Evolutionary conservation across 92 coral and sea anemone genomes (phyloP).

Genomic region (Isaurus tuberculatus): DNA sequence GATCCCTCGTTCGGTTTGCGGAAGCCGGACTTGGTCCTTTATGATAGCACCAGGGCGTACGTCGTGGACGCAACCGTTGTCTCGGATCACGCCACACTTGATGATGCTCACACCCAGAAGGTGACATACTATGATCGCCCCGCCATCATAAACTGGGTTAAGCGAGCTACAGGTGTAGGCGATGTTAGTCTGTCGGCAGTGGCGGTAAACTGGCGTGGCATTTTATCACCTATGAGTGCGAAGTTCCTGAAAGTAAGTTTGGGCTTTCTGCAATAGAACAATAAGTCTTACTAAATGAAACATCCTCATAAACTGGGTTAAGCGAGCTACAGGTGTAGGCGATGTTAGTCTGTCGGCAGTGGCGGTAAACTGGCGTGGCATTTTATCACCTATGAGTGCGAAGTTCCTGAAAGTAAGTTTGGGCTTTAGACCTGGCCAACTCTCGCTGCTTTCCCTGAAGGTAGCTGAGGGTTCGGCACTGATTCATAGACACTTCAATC

Average conservation of each 20-base stretch:
- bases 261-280: too few relatives aligned
- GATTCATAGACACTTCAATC: neutral
- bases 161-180: neutral
- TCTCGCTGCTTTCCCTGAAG: neutral
- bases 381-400: neutral
- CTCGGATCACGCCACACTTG: neutral
- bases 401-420: neutral
- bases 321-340: neutral
- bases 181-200: neutral
- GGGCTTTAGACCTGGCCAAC: neutral
- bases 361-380: neutral
- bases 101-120: neutral
- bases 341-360: neutral
- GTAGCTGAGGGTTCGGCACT: neutral
- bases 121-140: neutral
- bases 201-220: neutral
- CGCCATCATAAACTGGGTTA: neutral
- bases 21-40: neutral
- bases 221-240: neutral
- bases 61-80: neutral
- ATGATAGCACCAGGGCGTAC: neutral
- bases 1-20: neutral
- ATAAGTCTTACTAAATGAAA: too few relatives aligned
- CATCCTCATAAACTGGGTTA: neutral
- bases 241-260: neutral